Evolutionary conservation across 2,113 vertebrate species (phyloP).

Genomic region (Lophochroa leadbeateri): DNA sequence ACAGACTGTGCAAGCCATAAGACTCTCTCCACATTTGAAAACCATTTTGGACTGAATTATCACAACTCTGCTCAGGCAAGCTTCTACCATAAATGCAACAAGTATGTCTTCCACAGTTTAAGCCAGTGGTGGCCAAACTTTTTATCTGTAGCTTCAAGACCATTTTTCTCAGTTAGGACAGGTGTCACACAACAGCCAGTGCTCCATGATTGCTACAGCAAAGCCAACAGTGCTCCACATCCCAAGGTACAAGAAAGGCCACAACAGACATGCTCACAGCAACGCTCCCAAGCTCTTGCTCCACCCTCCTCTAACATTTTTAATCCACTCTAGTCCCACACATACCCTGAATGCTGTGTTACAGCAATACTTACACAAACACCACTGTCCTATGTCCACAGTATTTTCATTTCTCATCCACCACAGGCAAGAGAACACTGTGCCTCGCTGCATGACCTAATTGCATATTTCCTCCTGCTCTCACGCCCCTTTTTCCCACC

Average conservation of each 20-base stretch:
- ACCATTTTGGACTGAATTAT: neutral
- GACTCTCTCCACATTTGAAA: neutral
- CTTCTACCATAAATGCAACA: neutral
- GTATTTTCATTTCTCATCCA: neutral
- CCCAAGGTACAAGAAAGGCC: neutral
- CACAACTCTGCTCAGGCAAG: neutral
- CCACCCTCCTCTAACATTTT: neutral
- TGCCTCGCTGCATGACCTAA: neutral
- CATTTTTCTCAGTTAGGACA: neutral
- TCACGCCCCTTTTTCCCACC: neutral
- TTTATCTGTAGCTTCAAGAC: neutral
- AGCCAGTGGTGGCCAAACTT: neutral
- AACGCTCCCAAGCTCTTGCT: neutral
- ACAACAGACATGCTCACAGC: neutral
- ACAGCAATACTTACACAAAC: neutral
- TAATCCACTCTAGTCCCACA: neutral
- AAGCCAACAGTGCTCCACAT: neutral
- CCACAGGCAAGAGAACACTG: neutral
- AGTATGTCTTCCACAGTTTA: neutral
- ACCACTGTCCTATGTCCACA: neutral
- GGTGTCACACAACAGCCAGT: neutral
- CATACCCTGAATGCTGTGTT: neutral
- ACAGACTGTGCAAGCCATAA: neutral
- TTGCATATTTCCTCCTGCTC: neutral
- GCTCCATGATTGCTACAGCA: rapidly evolving